These are phyloP conservation scores for Eurosta solidaginis DNA, from an alignment of 1,140 invertebrate species.

Conservation along the genomic window DNA sequence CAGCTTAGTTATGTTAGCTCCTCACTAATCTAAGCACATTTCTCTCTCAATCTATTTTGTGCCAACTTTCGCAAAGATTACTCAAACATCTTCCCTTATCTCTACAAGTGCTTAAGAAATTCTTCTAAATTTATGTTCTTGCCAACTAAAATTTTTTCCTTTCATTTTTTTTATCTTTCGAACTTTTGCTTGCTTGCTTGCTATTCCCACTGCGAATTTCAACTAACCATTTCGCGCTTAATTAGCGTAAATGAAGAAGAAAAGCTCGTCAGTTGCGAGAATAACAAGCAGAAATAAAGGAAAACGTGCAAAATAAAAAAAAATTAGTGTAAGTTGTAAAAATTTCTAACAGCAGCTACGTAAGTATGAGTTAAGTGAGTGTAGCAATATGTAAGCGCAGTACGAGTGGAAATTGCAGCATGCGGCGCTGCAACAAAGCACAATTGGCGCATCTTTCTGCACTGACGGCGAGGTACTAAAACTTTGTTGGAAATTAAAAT, in stretches of 20 bases:
- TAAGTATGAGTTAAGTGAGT: neutral
- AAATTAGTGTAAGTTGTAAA: neutral
- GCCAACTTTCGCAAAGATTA: neutral
- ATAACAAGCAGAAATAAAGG: neutral
- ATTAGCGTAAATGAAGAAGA: conserved; percentile 28
- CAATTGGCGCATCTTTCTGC: neutral
- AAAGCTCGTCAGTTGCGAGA: neutral
- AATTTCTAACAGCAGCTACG: neutral
- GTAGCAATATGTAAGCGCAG: neutral
- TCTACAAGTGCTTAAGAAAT: neutral
- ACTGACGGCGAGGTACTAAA: neutral
- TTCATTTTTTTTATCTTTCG: neutral
- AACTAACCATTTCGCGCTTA: conserved; percentile 23
- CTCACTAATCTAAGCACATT: neutral
- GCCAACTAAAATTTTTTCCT: neutral
- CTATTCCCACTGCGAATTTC: conserved; percentile 17
- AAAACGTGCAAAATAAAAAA: neutral
- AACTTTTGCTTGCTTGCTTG: neutral
- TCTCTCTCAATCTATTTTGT: neutral
- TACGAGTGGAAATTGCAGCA: neutral
- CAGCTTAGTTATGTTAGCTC: too few relatives aligned
- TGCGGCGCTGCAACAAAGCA: neutral
- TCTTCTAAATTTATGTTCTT: neutral
- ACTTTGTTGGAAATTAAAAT: conserved; percentile 24
- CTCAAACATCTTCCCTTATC: neutral